These are phyloP conservation scores for Psophia crepitans DNA, from an alignment of 2,113 vertebrate species.

Conservation along the genomic window DNA sequence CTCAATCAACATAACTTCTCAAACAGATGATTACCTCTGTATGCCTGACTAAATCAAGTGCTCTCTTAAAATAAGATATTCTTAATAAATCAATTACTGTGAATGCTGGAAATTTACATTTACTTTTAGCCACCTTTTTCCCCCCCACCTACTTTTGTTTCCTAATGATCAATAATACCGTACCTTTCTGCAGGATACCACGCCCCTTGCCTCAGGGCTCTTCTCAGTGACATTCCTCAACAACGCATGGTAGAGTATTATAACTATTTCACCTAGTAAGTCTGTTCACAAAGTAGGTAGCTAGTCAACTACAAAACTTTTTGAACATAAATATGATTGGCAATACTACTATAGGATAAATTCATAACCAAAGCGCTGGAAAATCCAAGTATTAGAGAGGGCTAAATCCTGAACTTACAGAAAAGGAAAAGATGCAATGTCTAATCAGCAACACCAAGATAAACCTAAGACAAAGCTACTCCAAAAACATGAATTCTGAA, in stretches of 20 bases:
- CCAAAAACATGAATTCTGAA: background rate
- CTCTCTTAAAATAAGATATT: background rate
- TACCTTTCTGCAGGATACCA: background rate
- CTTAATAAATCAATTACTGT: background rate
- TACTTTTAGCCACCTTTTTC: background rate
- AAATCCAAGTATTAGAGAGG: background rate
- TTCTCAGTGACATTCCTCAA: background rate
- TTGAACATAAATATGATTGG: background rate
- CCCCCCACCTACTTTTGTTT: background rate
- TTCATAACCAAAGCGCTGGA: background rate
- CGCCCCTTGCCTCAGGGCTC: background rate
- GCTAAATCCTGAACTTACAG: background rate
- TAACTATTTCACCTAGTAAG: background rate
- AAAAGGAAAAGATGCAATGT: background rate
- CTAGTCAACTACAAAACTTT: background rate
- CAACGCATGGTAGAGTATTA: background rate
- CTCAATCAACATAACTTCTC: background rate
- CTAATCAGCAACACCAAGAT: background rate
- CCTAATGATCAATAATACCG: rapidly evolving
- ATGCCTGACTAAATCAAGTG: background rate
- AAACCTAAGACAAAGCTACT: background rate
- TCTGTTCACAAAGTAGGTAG: background rate
- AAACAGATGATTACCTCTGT: background rate
- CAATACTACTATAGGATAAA: background rate
- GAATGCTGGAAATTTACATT: background rate